Percentiles rank a stretch among this genome's conserved stretches.
Conservation (phyloP, 2,888 invertebrate species). For the Cosmia trapezina region DNA sequence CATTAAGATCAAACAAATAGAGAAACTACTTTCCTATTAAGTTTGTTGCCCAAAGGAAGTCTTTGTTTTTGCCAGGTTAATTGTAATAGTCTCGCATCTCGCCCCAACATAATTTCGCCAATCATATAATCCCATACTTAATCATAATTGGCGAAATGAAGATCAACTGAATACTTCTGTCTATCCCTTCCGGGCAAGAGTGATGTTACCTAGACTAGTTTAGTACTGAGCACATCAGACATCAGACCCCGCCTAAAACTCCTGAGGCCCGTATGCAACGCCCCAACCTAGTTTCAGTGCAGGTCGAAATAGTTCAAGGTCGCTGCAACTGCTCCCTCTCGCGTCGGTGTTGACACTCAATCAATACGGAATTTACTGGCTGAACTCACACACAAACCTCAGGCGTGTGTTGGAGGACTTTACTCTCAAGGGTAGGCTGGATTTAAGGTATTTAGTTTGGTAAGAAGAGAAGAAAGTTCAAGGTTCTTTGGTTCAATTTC, state of each 20-base stretch:
- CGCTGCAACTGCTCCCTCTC: conserved; percentile 62
- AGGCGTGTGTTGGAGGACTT: conserved; percentile 10
- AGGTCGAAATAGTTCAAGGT: conserved; percentile 69
- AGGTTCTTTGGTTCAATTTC: conserved; percentile 18
- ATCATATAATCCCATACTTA: too few species aligned
- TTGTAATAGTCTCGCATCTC: background rate
- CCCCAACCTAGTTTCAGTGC: conserved; percentile 65
- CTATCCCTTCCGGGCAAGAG: background rate
- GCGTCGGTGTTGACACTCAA: conserved; percentile 59
- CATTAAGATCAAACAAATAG: background rate
- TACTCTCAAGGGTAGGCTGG: conserved; percentile 24
- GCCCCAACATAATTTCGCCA: too few species aligned
- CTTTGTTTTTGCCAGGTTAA: background rate
- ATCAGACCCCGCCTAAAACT: conserved; percentile 23
- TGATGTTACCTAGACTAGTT: background rate
- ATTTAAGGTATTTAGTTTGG: conserved; percentile 19
- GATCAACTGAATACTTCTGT: background rate
- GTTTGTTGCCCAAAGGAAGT: background rate
- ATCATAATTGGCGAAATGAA: background rate
- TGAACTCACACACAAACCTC: conserved; percentile 50
- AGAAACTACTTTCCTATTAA: background rate
- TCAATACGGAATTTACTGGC: conserved; percentile 64
- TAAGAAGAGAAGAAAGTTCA: conserved; percentile 35
- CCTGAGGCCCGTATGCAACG: conserved; percentile 36
- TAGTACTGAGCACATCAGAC: conserved; percentile 1